Percentiles rank a stretch among this genome's conserved stretches.
Conservation (phyloP, 2,113 vertebrate species). For the Caranx ignobilis region DNA sequence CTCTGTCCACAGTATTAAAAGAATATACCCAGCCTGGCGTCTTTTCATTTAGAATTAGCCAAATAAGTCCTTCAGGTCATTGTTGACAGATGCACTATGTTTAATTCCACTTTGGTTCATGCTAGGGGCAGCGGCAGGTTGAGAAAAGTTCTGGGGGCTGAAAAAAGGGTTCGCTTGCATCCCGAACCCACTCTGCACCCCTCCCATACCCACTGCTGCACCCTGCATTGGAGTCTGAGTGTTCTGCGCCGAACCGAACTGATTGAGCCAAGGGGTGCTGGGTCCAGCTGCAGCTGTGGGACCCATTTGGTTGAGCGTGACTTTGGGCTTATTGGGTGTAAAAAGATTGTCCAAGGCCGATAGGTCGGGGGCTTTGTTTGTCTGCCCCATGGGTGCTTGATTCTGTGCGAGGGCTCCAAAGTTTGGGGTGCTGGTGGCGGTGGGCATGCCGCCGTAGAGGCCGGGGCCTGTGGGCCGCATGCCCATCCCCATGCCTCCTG, state of each 20-base stretch:
- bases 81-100: constrained; percentile 92
- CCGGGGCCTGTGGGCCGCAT: constrained; percentile 83
- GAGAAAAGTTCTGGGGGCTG: constrained; percentile 95
- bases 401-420: constrained; percentile 85
- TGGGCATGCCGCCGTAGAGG: constrained; percentile 87
- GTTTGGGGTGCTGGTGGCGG: constrained; percentile 87
- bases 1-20: constrained; percentile 37
- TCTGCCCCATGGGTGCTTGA: constrained; percentile 78
- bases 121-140: constrained; percentile 76
- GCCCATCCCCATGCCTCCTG: constrained; percentile 86
- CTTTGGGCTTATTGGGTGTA: constrained; percentile 93
- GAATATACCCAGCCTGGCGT: constrained; percentile 28
- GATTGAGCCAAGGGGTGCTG: constrained; percentile 90
- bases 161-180: constrained; percentile 98
- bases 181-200: constrained; percentile 88
- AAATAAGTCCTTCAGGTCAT: constrained; percentile 97
- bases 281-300: constrained; percentile 80
- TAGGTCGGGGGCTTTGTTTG: constrained; percentile 88
- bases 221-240: constrained; percentile 82
- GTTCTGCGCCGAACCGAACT: constrained; percentile 87
- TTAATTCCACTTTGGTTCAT: constrained; percentile 85
- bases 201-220: constrained; percentile 79
- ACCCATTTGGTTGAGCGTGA: constrained; percentile 94
- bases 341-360: constrained; percentile 94
- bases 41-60: constrained; percentile 81